phyloP scores from a whole-genome alignment of 2,797 vertebrate species.

The Percopsis omiscomaycus region DNA sequence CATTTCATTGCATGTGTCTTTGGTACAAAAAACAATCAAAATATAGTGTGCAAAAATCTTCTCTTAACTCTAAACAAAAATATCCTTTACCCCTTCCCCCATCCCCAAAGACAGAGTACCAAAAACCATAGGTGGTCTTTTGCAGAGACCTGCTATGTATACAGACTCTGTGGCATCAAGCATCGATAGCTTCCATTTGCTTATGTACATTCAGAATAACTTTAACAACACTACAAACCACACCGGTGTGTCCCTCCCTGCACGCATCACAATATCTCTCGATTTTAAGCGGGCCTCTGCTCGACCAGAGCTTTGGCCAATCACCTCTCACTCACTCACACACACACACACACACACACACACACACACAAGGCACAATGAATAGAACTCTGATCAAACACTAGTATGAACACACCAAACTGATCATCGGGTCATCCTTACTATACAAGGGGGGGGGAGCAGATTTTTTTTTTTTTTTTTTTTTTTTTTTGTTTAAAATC shows the following conservation, averaged over 20 bases:
- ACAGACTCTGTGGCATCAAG: constrained; percentile 99
- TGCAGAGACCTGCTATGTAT: constrained; percentile 98
- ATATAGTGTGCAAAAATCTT: constrained; percentile 99
- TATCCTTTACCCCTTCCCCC: constrained; percentile 67
- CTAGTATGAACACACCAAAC: constrained; percentile 87
- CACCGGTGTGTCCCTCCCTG: constrained; percentile 79
- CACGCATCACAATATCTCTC: constrained; percentile 78
- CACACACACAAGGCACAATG: constrained; percentile 98
- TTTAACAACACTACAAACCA: constrained; percentile 87
- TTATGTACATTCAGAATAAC: constrained; percentile 97
- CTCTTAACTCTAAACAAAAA: constrained; percentile 82
- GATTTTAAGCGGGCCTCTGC: constrained; percentile 82
- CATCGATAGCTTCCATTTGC: constrained; percentile 95
- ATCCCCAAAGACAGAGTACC: constrained; percentile 76
- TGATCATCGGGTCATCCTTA: constrained; percentile 77
- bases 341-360: constrained; percentile 39
- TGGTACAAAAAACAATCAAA: constrained; percentile 99
- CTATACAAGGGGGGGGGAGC: constrained; percentile 64
- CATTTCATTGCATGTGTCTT: constrained; percentile 99
- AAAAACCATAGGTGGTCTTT: constrained; percentile 79
- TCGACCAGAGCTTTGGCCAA: constrained; percentile 69
- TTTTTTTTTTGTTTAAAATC: constrained; percentile 59
- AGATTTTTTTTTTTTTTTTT: constrained; percentile 24
- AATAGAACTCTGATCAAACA: constrained; percentile 95
- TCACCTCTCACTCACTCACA: constrained; percentile 54